Evolutionary conservation across 2,888 invertebrate genomes (phyloP), one percentile per base, ranked within the genome.

Genomic region (Opisthograptis luteolata): DNA sequence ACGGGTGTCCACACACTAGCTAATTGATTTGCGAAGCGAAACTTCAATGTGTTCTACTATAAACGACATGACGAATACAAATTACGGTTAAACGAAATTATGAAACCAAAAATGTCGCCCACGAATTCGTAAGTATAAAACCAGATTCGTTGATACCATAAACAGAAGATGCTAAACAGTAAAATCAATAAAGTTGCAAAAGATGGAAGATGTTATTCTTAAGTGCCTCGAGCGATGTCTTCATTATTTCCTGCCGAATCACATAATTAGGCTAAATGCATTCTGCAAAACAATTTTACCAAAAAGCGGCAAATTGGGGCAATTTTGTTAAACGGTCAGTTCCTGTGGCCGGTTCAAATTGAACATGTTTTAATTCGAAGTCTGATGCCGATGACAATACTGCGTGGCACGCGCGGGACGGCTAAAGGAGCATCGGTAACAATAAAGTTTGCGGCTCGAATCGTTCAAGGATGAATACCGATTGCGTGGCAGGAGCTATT

Each of bases 391-490:
- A 40, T 32, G 36, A 42, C n/a, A 27, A 46, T 43, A 48, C 68
- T 60, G 50, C 58, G 65, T 70, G 73, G 71, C 73, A 73, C 74
- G 76, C 66, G 70, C 65, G 41, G 28, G 14, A 45, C 45, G 56
- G 42, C 37, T 49, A 22, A 17, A 59, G 40, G 35, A 44, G 34
- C 22, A 48, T 47, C 34, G 61, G 62, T 62, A 70, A 72, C 74
- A 77, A 80, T 78, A 78, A 66, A 68, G 71, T 80, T 78, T 79
- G 73, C 72, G 79, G 68, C 62, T 63, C 65, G 74, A 72, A 62
- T 65, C 66, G 64, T 73, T 78, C 86, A 89, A 89, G 88, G 88
- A 87, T 87, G 82, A 81, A 82, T 80, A 62, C 74, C 72, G 75
- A 81, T 81, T 80, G 83, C 78, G 77, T 73, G 79, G 71, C 72